Base-by-base conservation (phyloP, 2,113 vertebrate species). In the Amazona vittata region DNA sequence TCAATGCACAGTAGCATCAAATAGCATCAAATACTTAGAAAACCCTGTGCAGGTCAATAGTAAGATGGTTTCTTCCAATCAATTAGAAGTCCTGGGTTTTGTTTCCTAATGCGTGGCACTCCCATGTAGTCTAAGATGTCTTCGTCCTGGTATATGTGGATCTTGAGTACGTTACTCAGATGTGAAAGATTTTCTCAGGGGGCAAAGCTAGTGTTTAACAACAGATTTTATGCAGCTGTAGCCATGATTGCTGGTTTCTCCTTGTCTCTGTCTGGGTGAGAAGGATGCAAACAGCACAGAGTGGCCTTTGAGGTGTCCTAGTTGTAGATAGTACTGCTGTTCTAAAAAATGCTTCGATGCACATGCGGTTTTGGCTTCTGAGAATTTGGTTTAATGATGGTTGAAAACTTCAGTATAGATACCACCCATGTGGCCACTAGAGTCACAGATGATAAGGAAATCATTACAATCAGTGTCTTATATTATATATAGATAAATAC, bases 321-420 rank as follows among this genome's bases (percentile, higher is more conserved):
- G 37, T 46, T 95, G 86, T 46, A 74, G 28, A 39, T 0, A 1
- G 53, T 18, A 18, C 16, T 46, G 46, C 4, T 71, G 49, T 49
- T 81, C 89, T 80, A 70, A 50, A 89, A 74, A 81, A 22, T 75
- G 76, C 64, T 83, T 75, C 43, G 31, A 63, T 0, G 4, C 5
- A 6, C 12, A 37, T 43, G 73, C 0, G 76, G 83, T 90, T 96
- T 96, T 75, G 68, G 39, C 43, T 97, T 94, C 95, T 75, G 91
- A 90, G 91, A 96, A 92, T 2, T 86, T 39, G 68, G 76, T 70
- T 90, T 50, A 86, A 33, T 14, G n/a, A 73, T 14, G 37, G 75
- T 57, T 79, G 53, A 89, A 93, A 89, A 74, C 62, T 76, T 90
- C 53, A 78, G 60, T 37, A 70, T 33, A 86, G 88, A 71, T 92